These are phyloP conservation scores for Malurus cyaneus DNA, from an alignment of 2,113 vertebrate genomes.

Conservation along the genomic window DNA sequence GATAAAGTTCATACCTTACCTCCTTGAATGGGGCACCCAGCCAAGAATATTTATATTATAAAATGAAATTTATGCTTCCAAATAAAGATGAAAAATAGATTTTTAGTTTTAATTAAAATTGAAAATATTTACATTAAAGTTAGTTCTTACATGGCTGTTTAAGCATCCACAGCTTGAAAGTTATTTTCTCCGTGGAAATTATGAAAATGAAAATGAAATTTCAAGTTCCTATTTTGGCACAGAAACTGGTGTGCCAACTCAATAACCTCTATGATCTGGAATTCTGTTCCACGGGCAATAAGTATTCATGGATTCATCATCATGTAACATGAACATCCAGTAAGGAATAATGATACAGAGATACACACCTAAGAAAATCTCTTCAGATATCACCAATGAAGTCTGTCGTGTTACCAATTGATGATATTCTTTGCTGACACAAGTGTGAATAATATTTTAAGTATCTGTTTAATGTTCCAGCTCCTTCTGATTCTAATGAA, in stretches of 20 bases:
- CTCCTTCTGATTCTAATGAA: not conserved
- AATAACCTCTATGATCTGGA: not conserved
- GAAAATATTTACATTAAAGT: not conserved
- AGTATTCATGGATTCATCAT: not conserved
- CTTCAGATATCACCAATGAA: not conserved
- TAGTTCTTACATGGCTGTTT: not conserved
- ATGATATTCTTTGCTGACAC: not conserved
- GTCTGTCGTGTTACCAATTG: not conserved
- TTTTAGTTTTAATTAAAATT: not conserved
- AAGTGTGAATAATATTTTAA: not conserved
- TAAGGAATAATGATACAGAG: not conserved
- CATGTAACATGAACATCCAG: not conserved
- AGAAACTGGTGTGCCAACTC: not conserved
- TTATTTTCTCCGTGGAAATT: not conserved
- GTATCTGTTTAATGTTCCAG: not conserved
- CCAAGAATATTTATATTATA: not conserved
- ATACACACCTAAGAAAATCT: not conserved
- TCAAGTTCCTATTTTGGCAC: not conserved
- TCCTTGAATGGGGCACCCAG: not conserved
- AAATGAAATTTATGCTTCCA: not conserved
- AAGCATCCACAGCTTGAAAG: not conserved
- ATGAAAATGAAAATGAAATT: not conserved
- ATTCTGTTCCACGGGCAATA: not conserved
- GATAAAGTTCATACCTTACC: not conserved
- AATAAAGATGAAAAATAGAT: not conserved